A percentile compares a stretch with the other conserved stretches of the same genome.
These are phyloP conservation scores for Ranitomeya imitator DNA, from an alignment of 2,113 vertebrate genomes.

Conservation along the genomic window DNA sequence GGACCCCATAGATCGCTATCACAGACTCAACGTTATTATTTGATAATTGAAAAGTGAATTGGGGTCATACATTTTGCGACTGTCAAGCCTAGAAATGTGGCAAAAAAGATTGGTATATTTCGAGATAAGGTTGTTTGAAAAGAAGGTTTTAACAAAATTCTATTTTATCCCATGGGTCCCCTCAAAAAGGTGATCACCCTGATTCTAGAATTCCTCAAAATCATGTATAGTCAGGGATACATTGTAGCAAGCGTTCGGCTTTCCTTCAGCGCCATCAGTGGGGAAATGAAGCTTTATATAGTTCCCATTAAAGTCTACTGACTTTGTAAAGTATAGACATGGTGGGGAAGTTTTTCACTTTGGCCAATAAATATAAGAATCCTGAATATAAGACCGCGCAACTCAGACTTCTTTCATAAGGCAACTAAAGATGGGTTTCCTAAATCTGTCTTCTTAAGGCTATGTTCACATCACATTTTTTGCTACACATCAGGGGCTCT, in stretches of 20 bases:
- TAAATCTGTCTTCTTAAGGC: too few species aligned
- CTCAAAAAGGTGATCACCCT: background rate
- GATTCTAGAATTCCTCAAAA: background rate
- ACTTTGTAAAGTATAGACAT: background rate
- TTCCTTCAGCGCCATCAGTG: background rate
- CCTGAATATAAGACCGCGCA: too few species aligned
- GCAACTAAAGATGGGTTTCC: too few species aligned
- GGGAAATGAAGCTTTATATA: too few species aligned
- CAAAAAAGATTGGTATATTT: background rate
- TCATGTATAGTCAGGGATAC: background rate
- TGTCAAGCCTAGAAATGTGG: background rate
- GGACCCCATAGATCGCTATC: background rate
- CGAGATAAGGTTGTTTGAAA: too few species aligned
- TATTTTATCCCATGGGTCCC: background rate
- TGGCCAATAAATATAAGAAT: too few species aligned
- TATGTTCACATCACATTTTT: too few species aligned
- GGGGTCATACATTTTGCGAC: background rate
- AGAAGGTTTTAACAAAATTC: too few species aligned
- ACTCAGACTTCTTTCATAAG: too few species aligned
- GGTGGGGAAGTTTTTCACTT: background rate
- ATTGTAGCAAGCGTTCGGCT: background rate
- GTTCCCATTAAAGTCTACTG: too few species aligned
- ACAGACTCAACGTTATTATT: background rate
- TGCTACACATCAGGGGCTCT: too few species aligned
- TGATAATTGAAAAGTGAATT: background rate